These are phyloP conservation scores for Clarias magur DNA, from an alignment of 2,113 vertebrate species.

Conservation along the genomic window DNA sequence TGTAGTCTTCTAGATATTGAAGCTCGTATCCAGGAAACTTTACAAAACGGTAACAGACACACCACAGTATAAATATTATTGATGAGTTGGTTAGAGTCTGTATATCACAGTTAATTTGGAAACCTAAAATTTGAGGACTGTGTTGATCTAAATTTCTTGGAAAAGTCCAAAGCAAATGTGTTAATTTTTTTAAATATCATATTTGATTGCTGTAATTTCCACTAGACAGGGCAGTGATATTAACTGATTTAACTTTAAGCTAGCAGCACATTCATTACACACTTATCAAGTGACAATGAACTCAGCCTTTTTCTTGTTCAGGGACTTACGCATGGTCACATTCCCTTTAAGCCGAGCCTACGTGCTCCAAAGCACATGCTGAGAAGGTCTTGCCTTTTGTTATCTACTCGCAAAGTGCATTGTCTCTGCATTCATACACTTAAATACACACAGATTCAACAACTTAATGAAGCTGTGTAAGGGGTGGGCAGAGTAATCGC, in stretches of 20 bases:
- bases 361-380: conserved; percentile 69
- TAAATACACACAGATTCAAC: conserved; percentile 59
- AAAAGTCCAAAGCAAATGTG: background rate
- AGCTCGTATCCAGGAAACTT: background rate
- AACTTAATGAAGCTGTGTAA: conserved; percentile 79
- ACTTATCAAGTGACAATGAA: conserved; percentile 42
- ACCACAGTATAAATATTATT: background rate
- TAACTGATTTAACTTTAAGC: conserved; percentile 2
- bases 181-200: background rate
- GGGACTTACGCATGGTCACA: conserved; percentile 39
- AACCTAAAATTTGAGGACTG: background rate
- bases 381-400: conserved; percentile 65
- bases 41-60: background rate
- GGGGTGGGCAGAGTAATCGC: conserved; percentile 68
- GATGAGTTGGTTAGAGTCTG: background rate
- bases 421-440: conserved; percentile 63
- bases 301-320: conserved; percentile 37
- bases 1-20: background rate
- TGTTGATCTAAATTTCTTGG: background rate
- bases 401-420: conserved; percentile 59
- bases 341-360: conserved; percentile 58
- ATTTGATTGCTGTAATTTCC: background rate
- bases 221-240: background rate
- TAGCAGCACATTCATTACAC: conserved; percentile 24
- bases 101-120: background rate